These are phyloP conservation scores for Halesus radiatus DNA, from an alignment of 1,140 invertebrate genomes.

Conservation along the genomic window DNA sequence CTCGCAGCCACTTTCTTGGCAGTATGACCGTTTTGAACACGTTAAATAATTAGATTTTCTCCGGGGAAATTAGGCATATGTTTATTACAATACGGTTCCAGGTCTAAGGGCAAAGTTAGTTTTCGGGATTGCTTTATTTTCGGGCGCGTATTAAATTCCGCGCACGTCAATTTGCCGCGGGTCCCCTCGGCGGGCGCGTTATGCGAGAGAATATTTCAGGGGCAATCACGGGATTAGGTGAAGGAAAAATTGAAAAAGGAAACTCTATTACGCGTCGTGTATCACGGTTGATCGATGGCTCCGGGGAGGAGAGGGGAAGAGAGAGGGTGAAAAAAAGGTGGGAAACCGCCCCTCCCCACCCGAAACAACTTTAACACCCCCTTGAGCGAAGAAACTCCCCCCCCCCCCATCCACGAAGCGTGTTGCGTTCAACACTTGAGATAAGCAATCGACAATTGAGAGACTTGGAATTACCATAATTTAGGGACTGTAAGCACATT, in stretches of 20 bases:
- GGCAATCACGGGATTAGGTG: conserved; percentile 42
- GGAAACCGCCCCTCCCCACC: too few species aligned
- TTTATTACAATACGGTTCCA: conserved; percentile 24
- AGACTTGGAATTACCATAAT: conserved; percentile 43
- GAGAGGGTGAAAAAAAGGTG: background rate
- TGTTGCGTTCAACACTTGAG: conserved; percentile 31
- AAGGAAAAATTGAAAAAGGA: conserved; percentile 45
- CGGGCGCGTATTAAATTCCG: conserved; percentile 26
- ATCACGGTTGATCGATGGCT: conserved; percentile 38
- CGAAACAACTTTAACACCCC: too few species aligned
- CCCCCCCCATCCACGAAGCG: background rate
- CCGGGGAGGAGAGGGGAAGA: background rate
- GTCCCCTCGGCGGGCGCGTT: conserved; percentile 6
- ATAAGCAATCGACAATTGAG: conserved; percentile 45
- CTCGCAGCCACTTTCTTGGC: too few species aligned
- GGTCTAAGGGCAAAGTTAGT: conserved; percentile 12
- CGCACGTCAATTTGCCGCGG: conserved; percentile 25
- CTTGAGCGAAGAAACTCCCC: too few species aligned
- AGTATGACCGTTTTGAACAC: too few species aligned
- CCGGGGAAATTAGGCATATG: too few species aligned
- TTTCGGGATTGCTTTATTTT: conserved; percentile 37
- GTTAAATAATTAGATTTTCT: too few species aligned
- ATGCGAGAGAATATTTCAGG: conserved; percentile 39
- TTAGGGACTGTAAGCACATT: conserved; percentile 35
- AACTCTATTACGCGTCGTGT: conserved; percentile 44